Conservation (phyloP, 1,140 invertebrate species). For the Drosophila murphyi region DNA sequence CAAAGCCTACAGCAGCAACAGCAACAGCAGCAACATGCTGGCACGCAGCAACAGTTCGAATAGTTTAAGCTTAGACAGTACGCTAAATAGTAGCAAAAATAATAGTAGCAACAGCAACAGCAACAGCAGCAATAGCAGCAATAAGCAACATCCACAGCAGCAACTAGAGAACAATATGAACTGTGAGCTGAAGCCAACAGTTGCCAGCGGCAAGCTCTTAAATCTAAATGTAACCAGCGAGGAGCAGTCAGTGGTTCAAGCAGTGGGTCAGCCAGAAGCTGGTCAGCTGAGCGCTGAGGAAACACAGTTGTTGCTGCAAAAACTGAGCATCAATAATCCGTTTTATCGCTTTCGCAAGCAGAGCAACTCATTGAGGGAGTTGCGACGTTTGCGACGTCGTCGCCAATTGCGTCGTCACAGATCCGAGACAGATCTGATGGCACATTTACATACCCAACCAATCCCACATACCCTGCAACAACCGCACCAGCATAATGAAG, state of each 20-base stretch:
- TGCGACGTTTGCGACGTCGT: conserved; percentile 37
- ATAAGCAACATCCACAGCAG: conserved; percentile 25
- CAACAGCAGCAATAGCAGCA: conserved; percentile 13
- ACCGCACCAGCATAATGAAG: conserved; percentile 69
- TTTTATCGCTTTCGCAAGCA: conserved; percentile 83
- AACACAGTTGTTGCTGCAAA: conserved; percentile 68
- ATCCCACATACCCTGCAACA: background rate
- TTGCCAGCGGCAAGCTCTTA: conserved; percentile 50
- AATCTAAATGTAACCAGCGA: conserved; percentile 58
- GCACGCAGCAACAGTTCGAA: conserved; percentile 33
- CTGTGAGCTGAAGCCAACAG: conserved; percentile 52
- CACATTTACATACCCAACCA: background rate
- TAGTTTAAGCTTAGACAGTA: conserved; percentile 49
- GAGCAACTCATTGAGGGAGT: conserved; percentile 75
- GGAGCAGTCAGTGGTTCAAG: conserved; percentile 16
- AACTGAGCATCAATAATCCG: conserved; percentile 80
- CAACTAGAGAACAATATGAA: conserved; percentile 74
- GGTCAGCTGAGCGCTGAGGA: conserved; percentile 52
- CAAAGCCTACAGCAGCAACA: conserved; percentile 32
- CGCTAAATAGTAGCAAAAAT: conserved; percentile 56
- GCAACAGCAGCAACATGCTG: conserved; percentile 23
- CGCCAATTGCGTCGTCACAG: conserved; percentile 29
- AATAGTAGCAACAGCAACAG: conserved; percentile 51
- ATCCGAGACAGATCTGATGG: conserved; percentile 67
- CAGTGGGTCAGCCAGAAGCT: background rate